A percentile compares a stretch with the other conserved stretches of the same genome.
Evolutionary conservation across 2,888 invertebrate genomes (phyloP).

Genomic region (Synergus laeviventris): DNA sequence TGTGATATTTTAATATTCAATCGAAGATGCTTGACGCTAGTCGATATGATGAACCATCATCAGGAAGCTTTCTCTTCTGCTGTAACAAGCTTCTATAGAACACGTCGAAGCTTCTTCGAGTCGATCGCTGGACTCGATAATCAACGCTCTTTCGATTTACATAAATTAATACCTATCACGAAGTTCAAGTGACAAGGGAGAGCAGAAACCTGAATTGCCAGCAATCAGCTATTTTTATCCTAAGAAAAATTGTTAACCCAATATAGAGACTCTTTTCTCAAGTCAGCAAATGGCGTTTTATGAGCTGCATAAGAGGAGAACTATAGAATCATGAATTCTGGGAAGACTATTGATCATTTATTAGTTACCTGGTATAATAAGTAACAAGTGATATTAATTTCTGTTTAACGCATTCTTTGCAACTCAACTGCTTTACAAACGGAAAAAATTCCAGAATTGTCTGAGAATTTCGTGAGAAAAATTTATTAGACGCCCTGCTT

Average conservation of each 20-base stretch:
- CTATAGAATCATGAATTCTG: background rate
- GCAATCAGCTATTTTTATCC: conserved; percentile 21
- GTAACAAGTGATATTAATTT: no score
- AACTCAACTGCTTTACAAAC: no score
- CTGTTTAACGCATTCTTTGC: no score
- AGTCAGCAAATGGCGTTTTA: background rate
- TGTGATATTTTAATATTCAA: conserved; percentile 42
- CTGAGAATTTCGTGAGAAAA: no score
- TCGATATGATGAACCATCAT: conserved; percentile 15
- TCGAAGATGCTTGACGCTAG: conserved; percentile 7
- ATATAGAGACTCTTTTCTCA: background rate
- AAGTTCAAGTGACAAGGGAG: conserved; percentile 35
- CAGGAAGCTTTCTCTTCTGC: conserved; percentile 24
- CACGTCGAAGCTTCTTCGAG: conserved; percentile 29
- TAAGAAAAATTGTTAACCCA: background rate
- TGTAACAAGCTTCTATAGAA: background rate
- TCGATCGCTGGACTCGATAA: conserved; percentile 57
- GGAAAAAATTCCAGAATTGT: no score
- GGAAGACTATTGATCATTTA: background rate
- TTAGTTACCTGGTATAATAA: background rate
- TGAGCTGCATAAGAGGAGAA: background rate
- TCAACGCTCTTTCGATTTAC: conserved; percentile 61
- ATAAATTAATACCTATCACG: conserved; percentile 59
- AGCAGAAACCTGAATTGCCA: conserved; percentile 30
- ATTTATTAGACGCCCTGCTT: no score